Evolutionary conservation across 2,797 vertebrate genomes (phyloP).

Genomic region (Champsocephalus esox): DNA sequence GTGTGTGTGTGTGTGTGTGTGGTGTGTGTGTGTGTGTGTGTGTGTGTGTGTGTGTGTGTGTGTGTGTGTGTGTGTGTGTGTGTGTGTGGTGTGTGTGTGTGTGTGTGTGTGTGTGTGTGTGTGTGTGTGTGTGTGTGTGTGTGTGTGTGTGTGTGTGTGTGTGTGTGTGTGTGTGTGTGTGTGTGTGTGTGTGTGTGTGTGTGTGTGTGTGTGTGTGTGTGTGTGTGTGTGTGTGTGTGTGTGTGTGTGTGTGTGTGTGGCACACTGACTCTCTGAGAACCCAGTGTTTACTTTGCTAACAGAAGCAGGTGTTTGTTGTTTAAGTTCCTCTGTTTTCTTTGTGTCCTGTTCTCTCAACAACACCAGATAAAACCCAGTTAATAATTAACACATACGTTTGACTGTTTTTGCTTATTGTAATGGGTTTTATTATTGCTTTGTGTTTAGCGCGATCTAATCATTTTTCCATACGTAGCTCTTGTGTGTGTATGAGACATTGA

Average conservation of each 20-base stretch:
- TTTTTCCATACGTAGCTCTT: not conserved
- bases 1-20: conserved; percentile 1
- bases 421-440: conserved; percentile 17
- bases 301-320: conserved; percentile 73
- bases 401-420: conserved; percentile 37
- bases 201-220: too few species aligned
- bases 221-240: too few species aligned
- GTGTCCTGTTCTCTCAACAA: conserved; percentile 42
- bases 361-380: conserved; percentile 65
- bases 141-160: conserved; percentile 8
- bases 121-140: conserved; percentile 54
- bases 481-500: not conserved
- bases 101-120: conserved; percentile 26
- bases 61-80: too few species aligned
- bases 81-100: not conserved
- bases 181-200: too few species aligned
- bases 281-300: conserved; percentile 73
- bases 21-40: not conserved
- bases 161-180: too few species aligned
- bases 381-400: conserved; percentile 56
- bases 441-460: not conserved
- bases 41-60: too few species aligned
- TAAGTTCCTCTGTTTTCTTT: conserved; percentile 49
- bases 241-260: conserved; percentile 49
- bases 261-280: conserved; percentile 64